These are phyloP conservation scores for Paralichthys olivaceus DNA, from an alignment of 2,113 vertebrate species.

Conservation along the genomic window DNA sequence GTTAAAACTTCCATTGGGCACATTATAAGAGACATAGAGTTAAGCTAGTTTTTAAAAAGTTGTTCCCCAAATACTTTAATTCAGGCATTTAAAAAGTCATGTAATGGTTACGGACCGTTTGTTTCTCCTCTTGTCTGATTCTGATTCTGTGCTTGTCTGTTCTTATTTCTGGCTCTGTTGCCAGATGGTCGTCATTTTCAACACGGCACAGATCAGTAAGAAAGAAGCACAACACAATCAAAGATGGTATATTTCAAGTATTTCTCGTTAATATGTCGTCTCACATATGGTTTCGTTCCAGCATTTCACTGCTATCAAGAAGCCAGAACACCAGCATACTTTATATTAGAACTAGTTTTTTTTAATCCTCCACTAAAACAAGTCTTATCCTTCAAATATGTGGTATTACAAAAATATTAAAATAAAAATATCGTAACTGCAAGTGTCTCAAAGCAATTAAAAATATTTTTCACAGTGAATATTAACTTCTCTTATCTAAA, in stretches of 20 bases:
- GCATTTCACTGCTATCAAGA: not conserved
- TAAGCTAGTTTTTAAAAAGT: not conserved
- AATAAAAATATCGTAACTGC: not conserved
- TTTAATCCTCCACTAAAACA: not conserved
- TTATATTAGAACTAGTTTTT: not conserved
- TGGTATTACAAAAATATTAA: not conserved
- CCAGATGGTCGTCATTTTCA: slow-evolving; percentile 11
- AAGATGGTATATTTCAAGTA: not conserved
- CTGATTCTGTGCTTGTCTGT: not conserved
- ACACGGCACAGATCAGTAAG: not conserved
- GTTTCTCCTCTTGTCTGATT: not conserved
- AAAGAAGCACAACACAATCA: not conserved
- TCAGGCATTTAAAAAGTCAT: not conserved
- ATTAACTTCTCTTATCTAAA: not conserved
- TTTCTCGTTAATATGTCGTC: not conserved
- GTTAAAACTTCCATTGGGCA: no score
- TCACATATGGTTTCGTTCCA: not conserved
- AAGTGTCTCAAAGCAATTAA: not conserved
- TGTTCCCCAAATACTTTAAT: not conserved
- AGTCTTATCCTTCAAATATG: not conserved
- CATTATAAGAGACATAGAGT: not conserved
- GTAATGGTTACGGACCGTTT: not conserved
- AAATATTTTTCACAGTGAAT: not conserved
- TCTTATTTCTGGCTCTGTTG: not conserved
- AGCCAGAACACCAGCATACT: not conserved